Conservation (phyloP, 2,797 vertebrate species). For the Fistularia commersonii region DNA sequence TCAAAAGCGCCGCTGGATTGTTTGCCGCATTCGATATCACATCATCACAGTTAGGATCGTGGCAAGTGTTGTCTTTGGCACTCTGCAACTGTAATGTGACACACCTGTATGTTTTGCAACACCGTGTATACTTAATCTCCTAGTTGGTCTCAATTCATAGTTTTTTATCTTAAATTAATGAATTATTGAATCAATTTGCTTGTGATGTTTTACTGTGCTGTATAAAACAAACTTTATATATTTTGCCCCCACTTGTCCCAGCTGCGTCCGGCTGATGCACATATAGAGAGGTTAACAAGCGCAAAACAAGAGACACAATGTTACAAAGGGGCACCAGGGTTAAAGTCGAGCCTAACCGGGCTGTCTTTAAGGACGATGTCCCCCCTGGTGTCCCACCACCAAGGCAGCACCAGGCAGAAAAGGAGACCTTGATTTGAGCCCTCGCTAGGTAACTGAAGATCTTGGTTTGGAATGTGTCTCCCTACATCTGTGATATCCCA, state of each 20-base stretch:
- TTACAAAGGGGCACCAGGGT: slow-evolving; percentile 71
- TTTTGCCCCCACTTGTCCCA: slow-evolving; percentile 47
- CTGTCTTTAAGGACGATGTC: slow-evolving; percentile 71
- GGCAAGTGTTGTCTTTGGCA: no score
- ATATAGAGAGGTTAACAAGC: slow-evolving; percentile 80
- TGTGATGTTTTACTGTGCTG: slow-evolving; percentile 4
- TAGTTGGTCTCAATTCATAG: no score
- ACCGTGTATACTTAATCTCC: no score
- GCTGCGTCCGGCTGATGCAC: slow-evolving; percentile 57
- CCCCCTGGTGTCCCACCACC: slow-evolving; percentile 61
- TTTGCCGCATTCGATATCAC: no score
- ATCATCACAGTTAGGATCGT: no score
- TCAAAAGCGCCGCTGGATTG: slow-evolving; percentile 10
- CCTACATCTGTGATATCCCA: slow-evolving; percentile 64
- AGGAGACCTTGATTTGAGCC: slow-evolving; percentile 62
- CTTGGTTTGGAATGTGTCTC: slow-evolving; percentile 84
- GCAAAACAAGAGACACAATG: slow-evolving; percentile 71
- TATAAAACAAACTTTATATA: neutral
- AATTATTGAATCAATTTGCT: no score
- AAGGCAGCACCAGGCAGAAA: slow-evolving; percentile 64
- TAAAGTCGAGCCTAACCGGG: slow-evolving; percentile 54
- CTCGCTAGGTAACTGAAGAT: slow-evolving; percentile 86
- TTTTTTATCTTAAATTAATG: no score
- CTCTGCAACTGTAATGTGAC: no score
- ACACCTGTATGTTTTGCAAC: no score